These are phyloP conservation scores for Terebella lapidaria DNA, from an alignment of 2,888 invertebrate genomes.

Conservation along the genomic window DNA sequence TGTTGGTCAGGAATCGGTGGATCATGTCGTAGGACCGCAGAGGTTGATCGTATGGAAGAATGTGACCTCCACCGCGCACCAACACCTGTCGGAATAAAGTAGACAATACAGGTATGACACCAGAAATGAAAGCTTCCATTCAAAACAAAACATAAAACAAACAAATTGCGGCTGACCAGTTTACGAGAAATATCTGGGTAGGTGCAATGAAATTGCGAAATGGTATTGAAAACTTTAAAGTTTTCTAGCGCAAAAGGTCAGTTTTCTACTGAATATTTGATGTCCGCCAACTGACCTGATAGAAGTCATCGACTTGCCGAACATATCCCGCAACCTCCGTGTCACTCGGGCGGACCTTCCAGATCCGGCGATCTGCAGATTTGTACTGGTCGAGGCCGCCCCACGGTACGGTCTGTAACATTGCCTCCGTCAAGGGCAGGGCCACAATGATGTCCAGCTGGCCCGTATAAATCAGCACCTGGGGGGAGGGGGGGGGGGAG, in stretches of 20 bases:
- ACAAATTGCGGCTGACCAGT: too few species aligned
- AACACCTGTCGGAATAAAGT: constrained; percentile 34
- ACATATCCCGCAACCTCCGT: constrained; percentile 49
- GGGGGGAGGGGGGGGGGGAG: constrained; percentile 21
- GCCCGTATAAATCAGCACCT: constrained; percentile 80
- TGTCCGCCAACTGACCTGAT: constrained; percentile 42
- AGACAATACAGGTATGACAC: too few species aligned
- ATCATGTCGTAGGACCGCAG: constrained; percentile 44
- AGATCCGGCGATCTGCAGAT: constrained; percentile 60
- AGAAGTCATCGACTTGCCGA: constrained; percentile 38
- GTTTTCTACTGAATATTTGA: too few species aligned
- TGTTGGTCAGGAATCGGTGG: constrained; percentile 39
- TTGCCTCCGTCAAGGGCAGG: constrained; percentile 77
- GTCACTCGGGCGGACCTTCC: constrained; percentile 57
- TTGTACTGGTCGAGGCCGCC: constrained; percentile 65
- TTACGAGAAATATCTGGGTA: too few species aligned
- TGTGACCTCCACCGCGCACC: constrained; percentile 45
- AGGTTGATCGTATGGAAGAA: constrained; percentile 48
- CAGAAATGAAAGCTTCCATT: neutral
- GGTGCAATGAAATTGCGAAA: too few species aligned
- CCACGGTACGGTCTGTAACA: constrained; percentile 69
- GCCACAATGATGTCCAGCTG: constrained; percentile 88
- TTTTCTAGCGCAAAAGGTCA: too few species aligned
- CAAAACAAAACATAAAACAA: neutral
- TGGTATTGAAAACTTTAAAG: too few species aligned